Evolutionary conservation across 2,113 vertebrate genomes (phyloP).

Genomic region (Eulacestoma nigropectus): DNA sequence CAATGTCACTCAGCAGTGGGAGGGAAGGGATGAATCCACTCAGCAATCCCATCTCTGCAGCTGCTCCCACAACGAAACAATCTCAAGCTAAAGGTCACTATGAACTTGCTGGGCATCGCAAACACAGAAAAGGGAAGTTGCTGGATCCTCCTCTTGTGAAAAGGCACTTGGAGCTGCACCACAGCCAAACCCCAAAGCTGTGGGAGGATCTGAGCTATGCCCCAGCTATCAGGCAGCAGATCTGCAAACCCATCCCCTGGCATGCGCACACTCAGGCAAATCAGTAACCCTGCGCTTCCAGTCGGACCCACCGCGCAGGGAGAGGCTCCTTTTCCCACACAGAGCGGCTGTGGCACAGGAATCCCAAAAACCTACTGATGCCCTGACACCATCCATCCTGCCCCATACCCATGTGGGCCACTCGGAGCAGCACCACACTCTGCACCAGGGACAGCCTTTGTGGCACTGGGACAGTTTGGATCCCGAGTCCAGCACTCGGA

Average conservation of each 20-base stretch:
- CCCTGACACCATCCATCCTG: background rate
- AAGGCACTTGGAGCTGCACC: background rate
- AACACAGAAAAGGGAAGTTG: background rate
- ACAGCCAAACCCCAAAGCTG: background rate
- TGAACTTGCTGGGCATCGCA: background rate
- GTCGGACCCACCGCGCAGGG: background rate
- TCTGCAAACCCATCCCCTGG: background rate
- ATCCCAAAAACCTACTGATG: rapidly evolving
- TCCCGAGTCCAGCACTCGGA: rapidly evolving
- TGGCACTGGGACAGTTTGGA: background rate
- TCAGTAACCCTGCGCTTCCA: background rate
- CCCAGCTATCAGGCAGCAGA: background rate
- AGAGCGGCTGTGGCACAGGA: background rate
- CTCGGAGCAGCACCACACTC: rapidly evolving
- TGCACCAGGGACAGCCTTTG: background rate
- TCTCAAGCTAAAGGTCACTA: background rate
- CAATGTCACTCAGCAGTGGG: background rate
- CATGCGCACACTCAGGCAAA: background rate
- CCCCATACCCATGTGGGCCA: too few species aligned
- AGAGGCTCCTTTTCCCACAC: background rate
- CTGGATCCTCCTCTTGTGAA: background rate
- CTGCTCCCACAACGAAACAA: background rate
- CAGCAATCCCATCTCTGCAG: background rate
- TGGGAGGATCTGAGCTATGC: background rate
- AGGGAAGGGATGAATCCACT: background rate